These are phyloP conservation scores for Prionace glauca DNA, from an alignment of 2,797 vertebrate species.

Conservation along the genomic window DNA sequence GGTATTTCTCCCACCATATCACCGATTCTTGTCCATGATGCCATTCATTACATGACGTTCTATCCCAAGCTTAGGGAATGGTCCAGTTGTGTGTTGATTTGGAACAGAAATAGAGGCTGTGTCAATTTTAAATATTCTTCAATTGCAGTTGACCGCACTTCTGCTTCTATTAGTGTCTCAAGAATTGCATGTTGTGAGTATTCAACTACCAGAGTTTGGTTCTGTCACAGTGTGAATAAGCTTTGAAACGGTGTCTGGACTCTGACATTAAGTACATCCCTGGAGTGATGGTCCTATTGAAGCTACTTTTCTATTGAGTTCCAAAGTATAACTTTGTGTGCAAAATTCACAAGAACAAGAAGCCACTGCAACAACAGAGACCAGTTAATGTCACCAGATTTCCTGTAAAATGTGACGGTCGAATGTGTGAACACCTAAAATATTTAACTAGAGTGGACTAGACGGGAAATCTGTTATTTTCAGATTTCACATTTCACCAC, in stretches of 20 bases:
- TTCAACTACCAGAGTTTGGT: background rate
- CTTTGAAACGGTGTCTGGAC: background rate
- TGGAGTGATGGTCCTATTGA: background rate
- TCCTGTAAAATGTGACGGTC: background rate
- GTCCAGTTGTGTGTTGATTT: background rate
- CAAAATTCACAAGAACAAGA: background rate
- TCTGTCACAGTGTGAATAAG: background rate
- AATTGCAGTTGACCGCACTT: background rate
- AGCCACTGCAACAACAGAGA: background rate
- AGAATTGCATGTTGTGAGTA: background rate
- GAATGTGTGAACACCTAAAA: background rate
- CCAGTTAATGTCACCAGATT: background rate
- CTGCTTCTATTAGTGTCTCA: background rate
- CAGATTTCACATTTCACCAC: background rate
- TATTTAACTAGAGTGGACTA: background rate
- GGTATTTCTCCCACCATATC: constrained; percentile 59
- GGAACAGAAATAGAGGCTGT: background rate
- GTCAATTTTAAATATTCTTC: background rate
- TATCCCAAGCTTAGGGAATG: constrained; percentile 46
- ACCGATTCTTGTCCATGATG: constrained; percentile 45
- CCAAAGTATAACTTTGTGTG: background rate
- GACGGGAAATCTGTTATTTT: background rate
- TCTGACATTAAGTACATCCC: background rate
- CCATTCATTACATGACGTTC: constrained; percentile 40
- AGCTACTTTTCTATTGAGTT: background rate